Conservation (phyloP, 1,140 invertebrate species). For the Meloidogyne chitwoodi region DNA sequence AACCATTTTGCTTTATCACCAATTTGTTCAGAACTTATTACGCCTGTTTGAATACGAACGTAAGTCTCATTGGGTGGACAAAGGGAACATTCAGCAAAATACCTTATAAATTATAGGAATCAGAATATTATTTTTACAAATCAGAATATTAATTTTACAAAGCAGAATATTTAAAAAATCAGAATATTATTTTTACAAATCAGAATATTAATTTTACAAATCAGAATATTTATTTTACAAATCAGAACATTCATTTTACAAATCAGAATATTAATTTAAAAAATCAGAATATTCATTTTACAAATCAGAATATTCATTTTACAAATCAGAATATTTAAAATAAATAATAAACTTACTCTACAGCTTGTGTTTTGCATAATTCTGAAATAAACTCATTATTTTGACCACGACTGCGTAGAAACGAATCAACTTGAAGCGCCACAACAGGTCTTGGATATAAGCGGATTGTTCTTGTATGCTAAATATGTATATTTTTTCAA, state of each 20-base stretch:
- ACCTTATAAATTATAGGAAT: slow-evolving; percentile 61
- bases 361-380: slow-evolving; percentile 68
- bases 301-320: too few species aligned
- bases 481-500: slow-evolving; percentile 2
- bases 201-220: background rate
- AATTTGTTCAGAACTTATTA: slow-evolving; percentile 85
- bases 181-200: background rate
- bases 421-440: slow-evolving; percentile 96
- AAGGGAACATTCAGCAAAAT: slow-evolving; percentile 92
- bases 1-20: slow-evolving; percentile 95
- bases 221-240: too few species aligned
- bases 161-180: background rate
- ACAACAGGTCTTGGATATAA: slow-evolving; percentile 96
- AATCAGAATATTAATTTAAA: background rate
- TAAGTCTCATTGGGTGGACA: slow-evolving; percentile 95
- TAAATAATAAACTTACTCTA: background rate
- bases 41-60: slow-evolving; percentile 84
- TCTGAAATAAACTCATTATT: slow-evolving; percentile 76
- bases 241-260: background rate
- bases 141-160: background rate
- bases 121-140: background rate
- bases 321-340: background rate
- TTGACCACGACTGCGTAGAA: slow-evolving; percentile 82
- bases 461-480: slow-evolving; percentile 85
- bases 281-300: too few species aligned